These are phyloP conservation scores for Eupithecia exiguata DNA, from an alignment of 2,888 invertebrate species.

Conservation along the genomic window DNA sequence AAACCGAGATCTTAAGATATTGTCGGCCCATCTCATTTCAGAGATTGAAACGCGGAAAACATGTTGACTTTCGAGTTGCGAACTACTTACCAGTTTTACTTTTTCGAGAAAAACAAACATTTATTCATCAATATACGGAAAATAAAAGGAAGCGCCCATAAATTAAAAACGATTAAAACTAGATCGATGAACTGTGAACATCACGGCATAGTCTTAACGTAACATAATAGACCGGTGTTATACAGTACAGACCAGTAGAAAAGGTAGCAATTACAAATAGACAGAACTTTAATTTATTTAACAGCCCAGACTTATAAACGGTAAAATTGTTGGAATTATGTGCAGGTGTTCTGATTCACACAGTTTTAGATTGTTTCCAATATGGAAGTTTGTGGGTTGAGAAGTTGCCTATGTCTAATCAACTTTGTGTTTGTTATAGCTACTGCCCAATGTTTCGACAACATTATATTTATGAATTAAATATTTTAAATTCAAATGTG, in stretches of 20 bases:
- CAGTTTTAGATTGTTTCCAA: neutral
- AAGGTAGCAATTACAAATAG: neutral
- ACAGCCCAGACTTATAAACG: neutral
- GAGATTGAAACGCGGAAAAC: too few species aligned
- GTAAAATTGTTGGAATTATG: neutral
- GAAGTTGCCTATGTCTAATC: neutral
- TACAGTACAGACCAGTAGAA: neutral
- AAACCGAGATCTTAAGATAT: too few species aligned
- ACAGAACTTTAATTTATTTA: neutral
- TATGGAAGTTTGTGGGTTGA: slow-evolving; percentile 1
- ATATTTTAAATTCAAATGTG: neutral
- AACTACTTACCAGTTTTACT: too few species aligned
- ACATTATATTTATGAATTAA: neutral
- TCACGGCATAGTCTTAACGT: neutral
- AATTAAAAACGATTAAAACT: neutral
- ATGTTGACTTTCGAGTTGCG: too few species aligned
- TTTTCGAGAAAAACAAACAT: neutral
- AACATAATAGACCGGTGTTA: neutral
- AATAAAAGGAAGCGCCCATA: neutral
- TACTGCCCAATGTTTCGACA: neutral
- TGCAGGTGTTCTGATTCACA: slow-evolving; percentile 15
- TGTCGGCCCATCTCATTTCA: too few species aligned
- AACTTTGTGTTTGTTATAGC: neutral
- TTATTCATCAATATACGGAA: neutral
- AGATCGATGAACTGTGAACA: neutral